phyloP scores from a whole-genome alignment of 2,113 vertebrate species.

The Mola mola region DNA sequence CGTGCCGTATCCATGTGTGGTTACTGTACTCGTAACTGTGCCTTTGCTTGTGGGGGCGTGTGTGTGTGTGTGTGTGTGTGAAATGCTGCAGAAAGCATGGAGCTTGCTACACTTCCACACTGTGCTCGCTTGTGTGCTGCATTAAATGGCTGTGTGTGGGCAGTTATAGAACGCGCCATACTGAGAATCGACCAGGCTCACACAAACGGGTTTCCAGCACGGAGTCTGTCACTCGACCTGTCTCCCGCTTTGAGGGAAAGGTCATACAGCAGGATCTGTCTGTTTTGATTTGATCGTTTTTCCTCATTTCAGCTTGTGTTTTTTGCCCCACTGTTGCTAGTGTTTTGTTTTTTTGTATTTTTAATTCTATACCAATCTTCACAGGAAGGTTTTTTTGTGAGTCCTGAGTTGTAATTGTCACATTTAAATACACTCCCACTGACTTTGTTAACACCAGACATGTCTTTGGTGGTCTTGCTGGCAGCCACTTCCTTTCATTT shows the following conservation, averaged over 20 bases:
- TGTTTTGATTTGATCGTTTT: constrained; percentile 39
- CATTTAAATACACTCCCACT: background rate
- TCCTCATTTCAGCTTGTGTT: constrained; percentile 33
- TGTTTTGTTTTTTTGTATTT: background rate
- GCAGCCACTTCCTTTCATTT: constrained; percentile 9
- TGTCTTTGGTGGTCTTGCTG: constrained; percentile 15
- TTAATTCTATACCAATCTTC: background rate
- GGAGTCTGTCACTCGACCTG: constrained; percentile 8
- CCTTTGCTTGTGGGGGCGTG: constrained; percentile 16
- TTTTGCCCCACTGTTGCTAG: background rate
- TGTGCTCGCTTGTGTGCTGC: constrained; percentile 17
- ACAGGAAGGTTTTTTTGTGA: background rate
- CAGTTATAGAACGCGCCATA: constrained; percentile 52
- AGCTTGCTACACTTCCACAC: constrained; percentile 16
- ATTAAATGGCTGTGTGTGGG: constrained; percentile 48
- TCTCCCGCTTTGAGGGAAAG: constrained; percentile 51
- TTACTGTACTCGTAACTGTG: background rate
- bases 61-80: constrained; percentile 27
- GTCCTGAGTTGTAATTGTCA: background rate
- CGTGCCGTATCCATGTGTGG: constrained; percentile 1
- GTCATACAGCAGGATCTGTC: constrained; percentile 44
- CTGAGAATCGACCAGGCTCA: constrained; percentile 48
- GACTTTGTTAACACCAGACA: constrained; percentile 3
- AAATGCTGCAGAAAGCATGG: constrained; percentile 41
- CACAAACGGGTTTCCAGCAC: constrained; percentile 47